phyloP scores from a whole-genome alignment of 1,140 invertebrate species.

The Cylas formicarius region DNA sequence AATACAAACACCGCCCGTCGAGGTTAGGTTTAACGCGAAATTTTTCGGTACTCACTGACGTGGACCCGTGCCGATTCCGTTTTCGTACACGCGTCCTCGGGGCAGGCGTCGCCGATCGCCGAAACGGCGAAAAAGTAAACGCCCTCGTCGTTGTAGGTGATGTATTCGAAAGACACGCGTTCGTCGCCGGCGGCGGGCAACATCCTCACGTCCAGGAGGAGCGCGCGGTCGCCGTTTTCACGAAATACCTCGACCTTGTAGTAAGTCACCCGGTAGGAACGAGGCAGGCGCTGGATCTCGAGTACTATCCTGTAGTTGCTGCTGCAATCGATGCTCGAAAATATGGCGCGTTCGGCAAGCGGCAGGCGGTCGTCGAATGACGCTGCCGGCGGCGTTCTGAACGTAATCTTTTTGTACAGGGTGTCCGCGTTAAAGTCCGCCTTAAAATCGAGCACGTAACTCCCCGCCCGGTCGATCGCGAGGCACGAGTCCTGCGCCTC shows the following conservation, averaged over 20 bases:
- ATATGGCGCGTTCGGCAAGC: conserved; percentile 6
- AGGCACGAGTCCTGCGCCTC: not conserved
- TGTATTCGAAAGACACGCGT: conserved; percentile 18
- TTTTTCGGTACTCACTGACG: conserved; percentile 22
- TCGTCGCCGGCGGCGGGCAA: conserved; percentile 1
- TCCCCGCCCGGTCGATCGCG: not conserved
- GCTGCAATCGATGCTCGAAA: conserved; percentile 17
- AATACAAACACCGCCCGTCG: too few relatives aligned
- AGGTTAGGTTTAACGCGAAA: too few relatives aligned
- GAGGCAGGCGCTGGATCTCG: conserved; percentile 22
- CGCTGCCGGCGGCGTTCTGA: not conserved
- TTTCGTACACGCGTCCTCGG: conserved; percentile 24
- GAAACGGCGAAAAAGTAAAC: conserved; percentile 28
- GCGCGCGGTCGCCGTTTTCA: conserved; percentile 18
- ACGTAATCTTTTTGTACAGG: conserved; percentile 12
- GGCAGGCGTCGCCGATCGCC: conserved; percentile 19
- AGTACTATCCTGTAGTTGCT: conserved; percentile 18
- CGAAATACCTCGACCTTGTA: conserved; percentile 28
- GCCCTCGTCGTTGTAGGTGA: conserved; percentile 29
- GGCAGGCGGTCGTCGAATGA: conserved; percentile 5
- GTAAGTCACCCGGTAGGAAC: conserved; percentile 17
- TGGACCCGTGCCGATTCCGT: conserved; percentile 22
- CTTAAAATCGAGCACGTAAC: not conserved
- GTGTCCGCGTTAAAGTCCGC: not conserved
- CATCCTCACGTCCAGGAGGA: conserved; percentile 24